Conservation (phyloP, 2,888 invertebrate species). For the Machimus rusticus region DNA sequence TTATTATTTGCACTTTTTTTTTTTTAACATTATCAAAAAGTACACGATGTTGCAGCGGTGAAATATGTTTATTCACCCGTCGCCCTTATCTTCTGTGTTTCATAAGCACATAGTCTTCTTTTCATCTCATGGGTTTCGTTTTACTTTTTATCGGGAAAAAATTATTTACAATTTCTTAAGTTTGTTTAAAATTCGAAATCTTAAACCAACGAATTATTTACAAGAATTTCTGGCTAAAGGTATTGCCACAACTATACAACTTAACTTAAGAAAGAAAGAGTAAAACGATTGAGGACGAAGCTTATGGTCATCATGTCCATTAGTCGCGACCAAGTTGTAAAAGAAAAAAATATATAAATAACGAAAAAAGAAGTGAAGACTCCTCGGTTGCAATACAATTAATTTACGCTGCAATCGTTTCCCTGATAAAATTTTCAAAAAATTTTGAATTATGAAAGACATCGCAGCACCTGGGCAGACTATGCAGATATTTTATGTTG, state of each 20-base stretch:
- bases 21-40: background rate
- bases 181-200: background rate
- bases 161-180: background rate
- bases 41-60: background rate
- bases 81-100: background rate
- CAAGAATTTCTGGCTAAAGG: background rate
- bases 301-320: background rate
- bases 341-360: background rate
- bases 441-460: constrained; percentile 7
- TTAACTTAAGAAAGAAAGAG: background rate
- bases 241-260: background rate
- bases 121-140: background rate
- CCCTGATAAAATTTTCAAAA: constrained; percentile 1
- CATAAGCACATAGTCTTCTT: background rate
- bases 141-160: background rate
- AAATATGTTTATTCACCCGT: background rate
- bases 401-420: constrained; percentile 2
- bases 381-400: background rate
- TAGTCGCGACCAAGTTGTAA: background rate
- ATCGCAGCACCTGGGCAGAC: background rate
- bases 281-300: background rate
- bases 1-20: background rate
- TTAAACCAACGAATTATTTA: background rate
- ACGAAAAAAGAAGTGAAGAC: background rate
- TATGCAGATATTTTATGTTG: background rate